Conservation (phyloP, 2,888 invertebrate species). For the Caenorhabditis sulstoni region DNA sequence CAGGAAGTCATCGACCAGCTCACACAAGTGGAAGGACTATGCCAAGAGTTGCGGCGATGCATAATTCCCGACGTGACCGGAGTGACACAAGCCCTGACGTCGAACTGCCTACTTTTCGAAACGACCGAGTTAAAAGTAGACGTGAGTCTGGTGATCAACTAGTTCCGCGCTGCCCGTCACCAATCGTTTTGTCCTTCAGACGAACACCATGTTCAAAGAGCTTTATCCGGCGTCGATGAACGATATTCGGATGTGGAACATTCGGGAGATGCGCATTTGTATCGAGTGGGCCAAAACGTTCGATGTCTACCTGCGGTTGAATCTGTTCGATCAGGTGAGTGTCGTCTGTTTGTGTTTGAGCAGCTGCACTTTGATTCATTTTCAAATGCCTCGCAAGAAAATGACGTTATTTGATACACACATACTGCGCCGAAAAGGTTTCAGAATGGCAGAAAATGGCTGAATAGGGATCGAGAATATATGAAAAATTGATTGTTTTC, state of each 20-base stretch:
- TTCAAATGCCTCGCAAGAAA: not conserved
- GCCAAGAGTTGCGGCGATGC: constrained; percentile 74
- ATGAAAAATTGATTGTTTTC: constrained; percentile 40
- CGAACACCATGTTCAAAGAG: constrained; percentile 75
- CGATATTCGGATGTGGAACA: constrained; percentile 80
- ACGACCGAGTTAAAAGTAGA: constrained; percentile 74
- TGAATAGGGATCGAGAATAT: too few relatives aligned
- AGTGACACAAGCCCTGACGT: constrained; percentile 70
- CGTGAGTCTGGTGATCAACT: constrained; percentile 66
- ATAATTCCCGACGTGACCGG: constrained; percentile 75
- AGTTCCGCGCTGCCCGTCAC: not conserved
- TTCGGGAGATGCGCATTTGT: constrained; percentile 79
- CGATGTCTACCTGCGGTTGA: constrained; percentile 73
- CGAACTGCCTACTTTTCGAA: constrained; percentile 74
- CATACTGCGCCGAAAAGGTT: too few relatives aligned
- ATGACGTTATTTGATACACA: too few relatives aligned
- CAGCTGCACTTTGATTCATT: constrained; percentile 17
- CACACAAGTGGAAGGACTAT: constrained; percentile 74
- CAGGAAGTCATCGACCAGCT: constrained; percentile 73
- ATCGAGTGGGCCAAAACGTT: constrained; percentile 80
- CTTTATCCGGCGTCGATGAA: constrained; percentile 80
- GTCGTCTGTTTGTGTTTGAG: constrained; percentile 14
- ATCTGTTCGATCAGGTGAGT: constrained; percentile 75
- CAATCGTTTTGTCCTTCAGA: constrained; percentile 64
- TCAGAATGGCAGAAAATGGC: too few relatives aligned